Percentiles rank a stretch among this genome's conserved stretches.
Evolutionary conservation across 2,797 vertebrate genomes (phyloP).

Genomic region (Pseudopleuronectes americanus): DNA sequence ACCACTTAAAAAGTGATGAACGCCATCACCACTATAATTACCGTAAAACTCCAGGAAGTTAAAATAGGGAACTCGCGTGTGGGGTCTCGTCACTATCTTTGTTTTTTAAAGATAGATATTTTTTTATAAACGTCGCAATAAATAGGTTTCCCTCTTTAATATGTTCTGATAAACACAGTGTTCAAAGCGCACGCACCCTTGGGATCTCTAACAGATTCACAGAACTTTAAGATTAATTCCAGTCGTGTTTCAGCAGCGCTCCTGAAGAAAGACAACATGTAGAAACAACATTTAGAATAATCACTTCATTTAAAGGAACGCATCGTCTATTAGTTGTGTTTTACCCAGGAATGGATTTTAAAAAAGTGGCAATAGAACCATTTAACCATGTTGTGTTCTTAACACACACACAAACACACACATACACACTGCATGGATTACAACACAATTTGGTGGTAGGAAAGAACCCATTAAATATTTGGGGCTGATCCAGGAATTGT

Average conservation of each 20-base stretch:
- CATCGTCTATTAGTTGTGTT: conserved; percentile 30
- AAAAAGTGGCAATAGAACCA: neutral
- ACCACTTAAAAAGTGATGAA: conserved; percentile 53
- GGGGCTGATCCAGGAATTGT: no score
- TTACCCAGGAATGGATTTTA: neutral
- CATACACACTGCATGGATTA: no score
- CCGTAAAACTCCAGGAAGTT: conserved; percentile 26
- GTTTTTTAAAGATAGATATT: neutral
- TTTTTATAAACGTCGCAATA: conserved; percentile 26
- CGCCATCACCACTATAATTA: conserved; percentile 50
- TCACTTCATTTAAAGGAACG: conserved; percentile 31
- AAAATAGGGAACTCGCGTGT: conserved; percentile 22
- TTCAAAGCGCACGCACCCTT: conserved; percentile 37
- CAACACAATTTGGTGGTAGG: no score
- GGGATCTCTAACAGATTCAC: conserved; percentile 48
- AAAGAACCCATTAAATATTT: no score
- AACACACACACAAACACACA: no score
- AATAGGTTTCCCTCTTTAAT: conserved; percentile 30
- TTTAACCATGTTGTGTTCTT: neutral
- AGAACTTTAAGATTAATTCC: conserved; percentile 55
- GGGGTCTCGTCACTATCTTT: conserved; percentile 2
- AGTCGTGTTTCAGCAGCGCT: conserved; percentile 39
- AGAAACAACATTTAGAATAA: conserved; percentile 35
- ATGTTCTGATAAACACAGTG: conserved; percentile 39
- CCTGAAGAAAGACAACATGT: conserved; percentile 35